These are phyloP conservation scores for Pammene fasciana DNA, from an alignment of 2,888 invertebrate genomes.

Conservation along the genomic window DNA sequence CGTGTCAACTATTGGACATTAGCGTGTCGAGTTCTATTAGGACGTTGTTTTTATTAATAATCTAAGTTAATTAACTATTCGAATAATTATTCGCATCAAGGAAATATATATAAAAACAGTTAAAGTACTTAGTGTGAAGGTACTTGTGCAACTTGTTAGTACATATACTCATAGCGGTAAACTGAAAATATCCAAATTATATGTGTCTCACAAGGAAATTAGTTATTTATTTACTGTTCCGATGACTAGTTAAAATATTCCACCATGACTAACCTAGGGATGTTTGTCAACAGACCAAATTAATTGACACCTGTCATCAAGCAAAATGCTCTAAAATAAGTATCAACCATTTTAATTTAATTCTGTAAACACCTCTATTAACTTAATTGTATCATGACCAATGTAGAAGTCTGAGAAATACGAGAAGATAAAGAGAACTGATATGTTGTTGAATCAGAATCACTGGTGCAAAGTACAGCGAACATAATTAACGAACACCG, in stretches of 20 bases:
- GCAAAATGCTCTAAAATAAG: not conserved
- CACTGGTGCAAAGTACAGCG: constrained; percentile 29
- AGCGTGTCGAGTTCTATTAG: no score
- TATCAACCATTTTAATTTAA: not conserved
- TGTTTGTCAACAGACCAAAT: not conserved
- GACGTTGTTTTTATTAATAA: no score
- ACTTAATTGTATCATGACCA: not conserved
- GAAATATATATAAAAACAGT: no score
- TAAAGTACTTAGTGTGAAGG: no score
- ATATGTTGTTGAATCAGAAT: constrained; percentile 6
- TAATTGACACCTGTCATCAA: not conserved
- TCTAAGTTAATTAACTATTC: no score
- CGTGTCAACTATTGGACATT: no score
- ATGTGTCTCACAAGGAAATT: no score
- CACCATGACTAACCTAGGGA: not conserved
- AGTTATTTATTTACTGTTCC: not conserved
- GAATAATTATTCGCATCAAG: no score
- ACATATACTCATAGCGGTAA: no score
- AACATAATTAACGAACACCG: constrained; percentile 7
- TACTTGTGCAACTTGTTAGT: no score
- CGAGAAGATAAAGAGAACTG: constrained; percentile 7
- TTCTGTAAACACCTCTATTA: constrained; percentile 3
- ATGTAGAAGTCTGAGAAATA: constrained; percentile 19
- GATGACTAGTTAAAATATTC: constrained; percentile 9
- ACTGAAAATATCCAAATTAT: no score